Evolutionary conservation across 2,888 invertebrate species (phyloP), one percentile per base, ranked within the genome.

Genomic region (Dastarcus helophoroides): DNA sequence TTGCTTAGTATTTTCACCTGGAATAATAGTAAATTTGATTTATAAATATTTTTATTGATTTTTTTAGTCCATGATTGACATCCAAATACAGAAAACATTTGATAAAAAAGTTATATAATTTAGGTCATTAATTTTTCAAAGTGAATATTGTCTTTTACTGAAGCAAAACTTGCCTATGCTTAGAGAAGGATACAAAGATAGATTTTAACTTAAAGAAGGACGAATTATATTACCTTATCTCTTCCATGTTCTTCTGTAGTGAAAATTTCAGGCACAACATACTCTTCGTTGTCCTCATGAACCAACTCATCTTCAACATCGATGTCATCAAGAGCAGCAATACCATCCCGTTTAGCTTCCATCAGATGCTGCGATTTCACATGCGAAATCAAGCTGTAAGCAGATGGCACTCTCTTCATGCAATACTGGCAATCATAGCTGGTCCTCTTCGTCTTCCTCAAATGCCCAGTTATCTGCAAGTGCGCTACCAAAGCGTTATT

Each of bases 371-470:
- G 60, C 9, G 67, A 62, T 52, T 76, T 73, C 46, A 83, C 67
- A 50, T 84, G 84, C 3, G 72, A 69, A 58, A 81, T 81, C 19
- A 85, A 62, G 52, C 76, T 76, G 13, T 71, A 63, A 39, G 76
- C 72, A 14, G 81, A 68, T 14, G 73, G 68, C 53, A 83, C 84
- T 34, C 71, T 65, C 53, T 79, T 82, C 32, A 72, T 69, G 52
- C 88, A 89, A 50, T 83, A 83, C 28, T 77, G 73, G 56, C 88
- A 74, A 37, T 69, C 66, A 41, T 65, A 67, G 11, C 58, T 56
- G 21, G 34, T 37, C 29, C 35, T 44, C 3, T 37, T 43, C 4
- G 35, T 27, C 37, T 50, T 53, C n/a, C 42, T 45, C 26, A 40
- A 68, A 46, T 73, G 73, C 1, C 69, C 69, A 4, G 72, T 71